A percentile compares a stretch with the other conserved stretches of the same genome.
These are phyloP conservation scores for Philereme vetulata DNA, from an alignment of 2,888 invertebrate species.

Conservation along the genomic window DNA sequence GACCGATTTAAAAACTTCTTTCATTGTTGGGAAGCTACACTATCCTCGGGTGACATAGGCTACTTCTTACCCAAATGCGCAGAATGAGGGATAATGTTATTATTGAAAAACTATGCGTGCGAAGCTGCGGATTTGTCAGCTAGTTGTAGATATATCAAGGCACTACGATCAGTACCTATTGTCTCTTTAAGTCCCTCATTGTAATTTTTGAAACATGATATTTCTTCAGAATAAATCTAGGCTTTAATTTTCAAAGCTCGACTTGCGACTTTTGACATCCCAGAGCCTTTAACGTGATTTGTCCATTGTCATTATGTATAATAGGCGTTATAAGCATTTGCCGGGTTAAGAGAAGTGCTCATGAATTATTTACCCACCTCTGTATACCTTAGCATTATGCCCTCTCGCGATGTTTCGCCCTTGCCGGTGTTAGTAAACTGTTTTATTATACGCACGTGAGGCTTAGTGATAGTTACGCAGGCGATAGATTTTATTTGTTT, in stretches of 20 bases:
- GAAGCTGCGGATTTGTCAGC: no score
- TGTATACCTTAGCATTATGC: conserved; percentile 55
- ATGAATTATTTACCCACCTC: conserved; percentile 73
- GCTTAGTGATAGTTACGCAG: neutral
- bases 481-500: no score
- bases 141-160: no score
- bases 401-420: conserved; percentile 50
- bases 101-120: no score
- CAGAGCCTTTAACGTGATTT: conserved; percentile 44
- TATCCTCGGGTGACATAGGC: no score
- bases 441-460: conserved; percentile 43
- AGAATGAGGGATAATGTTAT: no score
- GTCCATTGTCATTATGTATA: conserved; percentile 62
- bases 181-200: no score
- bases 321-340: conserved; percentile 51
- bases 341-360: conserved; percentile 62
- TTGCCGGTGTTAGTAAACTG: conserved; percentile 43
- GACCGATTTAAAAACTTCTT: no score
- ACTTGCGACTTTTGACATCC: neutral
- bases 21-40: no score
- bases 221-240: conserved; percentile 26
- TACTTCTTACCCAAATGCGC: no score
- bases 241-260: neutral
- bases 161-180: no score
- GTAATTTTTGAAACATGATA: no score